Conservation (phyloP, 92 coral and sea anemone species). For the Parazoanthus darwini region DNA sequence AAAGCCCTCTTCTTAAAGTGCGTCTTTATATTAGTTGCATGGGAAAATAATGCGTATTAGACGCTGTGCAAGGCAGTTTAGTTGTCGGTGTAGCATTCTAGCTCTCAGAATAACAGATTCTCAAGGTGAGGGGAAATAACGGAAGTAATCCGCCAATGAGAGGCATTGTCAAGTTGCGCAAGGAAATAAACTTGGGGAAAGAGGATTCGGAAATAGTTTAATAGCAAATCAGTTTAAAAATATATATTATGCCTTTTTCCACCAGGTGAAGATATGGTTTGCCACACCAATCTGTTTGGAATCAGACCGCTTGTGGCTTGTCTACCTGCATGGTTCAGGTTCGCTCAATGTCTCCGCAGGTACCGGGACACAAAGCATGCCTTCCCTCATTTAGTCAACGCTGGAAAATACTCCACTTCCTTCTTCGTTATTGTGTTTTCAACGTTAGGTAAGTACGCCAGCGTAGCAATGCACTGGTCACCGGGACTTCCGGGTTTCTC, state of each 20-base stretch:
- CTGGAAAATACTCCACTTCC: constrained; percentile 96
- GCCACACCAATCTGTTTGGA: constrained; percentile 86
- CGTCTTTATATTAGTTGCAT: too few relatives aligned
- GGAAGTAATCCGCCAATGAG: not conserved
- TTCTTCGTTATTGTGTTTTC: constrained; percentile 92
- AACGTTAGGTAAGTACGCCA: constrained; percentile 64
- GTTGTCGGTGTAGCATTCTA: too few relatives aligned
- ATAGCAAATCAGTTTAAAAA: not conserved
- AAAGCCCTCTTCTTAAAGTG: too few relatives aligned
- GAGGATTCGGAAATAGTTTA: not conserved
- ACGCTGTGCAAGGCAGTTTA: too few relatives aligned
- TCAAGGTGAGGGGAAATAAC: too few relatives aligned
- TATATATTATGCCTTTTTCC: not conserved
- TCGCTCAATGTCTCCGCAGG: constrained; percentile 98
- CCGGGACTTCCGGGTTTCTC: not conserved
- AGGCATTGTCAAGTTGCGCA: too few relatives aligned
- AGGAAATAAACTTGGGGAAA: too few relatives aligned
- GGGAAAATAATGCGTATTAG: too few relatives aligned
- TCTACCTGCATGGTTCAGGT: constrained; percentile 98
- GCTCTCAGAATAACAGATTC: too few relatives aligned
- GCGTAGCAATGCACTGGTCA: not conserved
- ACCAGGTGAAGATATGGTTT: constrained; percentile 63
- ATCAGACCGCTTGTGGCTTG: constrained; percentile 91
- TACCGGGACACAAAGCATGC: constrained; percentile 88
- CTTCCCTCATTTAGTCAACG: constrained; percentile 97